Evolutionary conservation across 2,113 vertebrate species (phyloP), one percentile per base, ranked within the genome.

Genomic region (Aegithalos caudatus): DNA sequence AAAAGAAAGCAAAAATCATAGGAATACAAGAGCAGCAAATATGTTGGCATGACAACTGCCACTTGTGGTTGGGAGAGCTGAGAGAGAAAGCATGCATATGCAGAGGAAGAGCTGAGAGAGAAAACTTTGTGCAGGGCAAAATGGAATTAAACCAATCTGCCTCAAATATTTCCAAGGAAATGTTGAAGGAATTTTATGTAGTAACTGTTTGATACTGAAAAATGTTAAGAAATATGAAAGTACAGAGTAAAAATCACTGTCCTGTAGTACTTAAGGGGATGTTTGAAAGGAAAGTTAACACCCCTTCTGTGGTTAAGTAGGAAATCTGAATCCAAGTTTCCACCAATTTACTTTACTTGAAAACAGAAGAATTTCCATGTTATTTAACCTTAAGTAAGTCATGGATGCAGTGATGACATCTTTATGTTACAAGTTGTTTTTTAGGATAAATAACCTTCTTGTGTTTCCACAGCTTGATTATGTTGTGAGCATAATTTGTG

Each of bases 41-140:
- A 17, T 61, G 95, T 95, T 97, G 97, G 90, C 96, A 97, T 96
- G 96, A 96, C 95, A 96, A 97, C 96, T 91, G 31, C 70, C 53
- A 53, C 77, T 94, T 69, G 60, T 92, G 58, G 60, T 65, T 62
- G 73, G 72, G 42, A 83, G 56, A 80, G 14, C 65, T 86, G 66
- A 58, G 38, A 73, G 27, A 54, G 69, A 79, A 78, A 71, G 73
- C 21, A 37, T 50, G 31, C 27, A 56, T 0, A 4, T 27, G 38
- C 14, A 58, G 29, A 76, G 48, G 25, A 48, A 38, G 3, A 44
- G 22, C 54, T 71, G 31, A 61, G 58, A 70, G 38, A 74, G 25
- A 71, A 90, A 91, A 93, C 56, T 90, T 76, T 48, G 15, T 44
- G 37, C 27, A 38, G 54, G 48, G 6, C 28, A 56, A 83, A 72